Conservation (phyloP, 2,113 vertebrate genomes). For the rat (Rattus norvegicus) region DNA sequence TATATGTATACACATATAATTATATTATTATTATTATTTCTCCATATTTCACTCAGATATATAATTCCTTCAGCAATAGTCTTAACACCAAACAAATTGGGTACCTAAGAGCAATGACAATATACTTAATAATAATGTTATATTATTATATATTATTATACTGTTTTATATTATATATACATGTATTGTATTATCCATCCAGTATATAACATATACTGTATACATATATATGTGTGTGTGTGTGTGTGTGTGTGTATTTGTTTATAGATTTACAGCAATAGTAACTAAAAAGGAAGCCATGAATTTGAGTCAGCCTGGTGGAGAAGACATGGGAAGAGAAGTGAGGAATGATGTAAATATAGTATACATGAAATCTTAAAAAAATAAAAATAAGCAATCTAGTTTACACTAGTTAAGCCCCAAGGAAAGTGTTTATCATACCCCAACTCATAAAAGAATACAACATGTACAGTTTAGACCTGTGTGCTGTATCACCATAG, state of each 20-base stretch:
- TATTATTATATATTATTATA: too few relatives aligned
- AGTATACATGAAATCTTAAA: background rate
- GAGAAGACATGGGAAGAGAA: too few relatives aligned
- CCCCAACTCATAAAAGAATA: rapidly evolving
- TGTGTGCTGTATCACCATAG: too few relatives aligned
- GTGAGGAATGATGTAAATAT: background rate
- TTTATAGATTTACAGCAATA: background rate
- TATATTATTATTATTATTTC: too few relatives aligned
- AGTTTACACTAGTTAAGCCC: background rate
- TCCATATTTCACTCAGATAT: too few relatives aligned
- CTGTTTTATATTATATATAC: too few relatives aligned
- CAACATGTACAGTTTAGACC: rapidly evolving
- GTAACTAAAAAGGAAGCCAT: background rate
- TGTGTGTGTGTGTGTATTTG: background rate
- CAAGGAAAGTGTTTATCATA: background rate
- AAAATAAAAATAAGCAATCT: background rate
- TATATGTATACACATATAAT: background rate
- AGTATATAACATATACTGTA: background rate
- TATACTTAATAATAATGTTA: too few relatives aligned
- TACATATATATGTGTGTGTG: too few relatives aligned
- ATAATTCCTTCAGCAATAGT: too few relatives aligned
- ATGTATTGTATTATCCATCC: too few relatives aligned
- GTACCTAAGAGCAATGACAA: too few relatives aligned
- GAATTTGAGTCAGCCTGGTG: background rate
- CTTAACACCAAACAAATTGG: too few relatives aligned